A percentile compares a stretch with the other conserved stretches of the same genome.
These are phyloP conservation scores for Carpatolechia fugitivella DNA, from an alignment of 2,888 invertebrate genomes.

Conservation along the genomic window DNA sequence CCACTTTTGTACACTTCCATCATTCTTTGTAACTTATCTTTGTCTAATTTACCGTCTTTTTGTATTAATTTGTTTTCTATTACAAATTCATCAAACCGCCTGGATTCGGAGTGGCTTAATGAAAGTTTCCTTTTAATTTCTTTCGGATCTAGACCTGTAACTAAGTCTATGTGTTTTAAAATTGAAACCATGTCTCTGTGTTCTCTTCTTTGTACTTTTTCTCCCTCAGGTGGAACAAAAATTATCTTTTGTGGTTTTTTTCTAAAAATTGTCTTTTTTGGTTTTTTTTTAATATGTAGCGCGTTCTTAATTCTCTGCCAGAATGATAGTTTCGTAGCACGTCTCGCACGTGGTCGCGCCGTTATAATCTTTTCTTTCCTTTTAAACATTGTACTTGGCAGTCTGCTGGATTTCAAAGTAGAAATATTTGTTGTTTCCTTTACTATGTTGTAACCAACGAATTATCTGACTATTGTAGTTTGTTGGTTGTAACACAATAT, in stretches of 20 bases:
- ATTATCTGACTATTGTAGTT: no score
- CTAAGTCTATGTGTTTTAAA: not conserved
- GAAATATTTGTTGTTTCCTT: no score
- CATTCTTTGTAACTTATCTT: not conserved
- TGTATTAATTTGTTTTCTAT: not conserved
- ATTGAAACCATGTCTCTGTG: not conserved
- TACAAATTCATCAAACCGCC: not conserved
- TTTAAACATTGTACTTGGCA: not conserved
- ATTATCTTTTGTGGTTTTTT: not conserved
- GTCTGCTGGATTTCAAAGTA: no score
- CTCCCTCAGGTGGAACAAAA: no score
- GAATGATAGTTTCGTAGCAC: not conserved
- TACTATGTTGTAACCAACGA: no score
- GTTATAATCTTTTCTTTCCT: not conserved
- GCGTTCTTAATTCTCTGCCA: not conserved
- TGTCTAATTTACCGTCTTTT: not conserved
- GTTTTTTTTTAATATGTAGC: not conserved
- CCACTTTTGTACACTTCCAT: not conserved
- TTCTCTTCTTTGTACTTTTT: not conserved
- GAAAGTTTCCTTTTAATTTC: conserved; percentile 2
- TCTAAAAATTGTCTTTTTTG: not conserved
- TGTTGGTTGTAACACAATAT: not conserved
- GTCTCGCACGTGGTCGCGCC: not conserved
- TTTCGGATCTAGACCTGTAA: not conserved
- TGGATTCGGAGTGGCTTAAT: not conserved